Evolutionary conservation across 2,888 invertebrate genomes (phyloP).

Genomic region (Phragmatobia fuliginosa): DNA sequence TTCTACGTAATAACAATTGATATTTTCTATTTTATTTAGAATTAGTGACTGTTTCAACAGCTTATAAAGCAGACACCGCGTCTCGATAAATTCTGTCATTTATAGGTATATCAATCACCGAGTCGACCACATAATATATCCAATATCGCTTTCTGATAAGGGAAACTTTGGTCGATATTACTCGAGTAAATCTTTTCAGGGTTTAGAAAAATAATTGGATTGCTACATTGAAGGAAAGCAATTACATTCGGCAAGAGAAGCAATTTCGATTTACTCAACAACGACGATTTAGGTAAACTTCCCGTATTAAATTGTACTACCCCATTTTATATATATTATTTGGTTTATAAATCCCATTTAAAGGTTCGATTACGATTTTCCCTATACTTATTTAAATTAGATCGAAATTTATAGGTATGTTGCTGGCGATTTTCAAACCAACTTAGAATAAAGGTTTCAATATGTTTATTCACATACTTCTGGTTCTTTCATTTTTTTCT

Average conservation of each 20-base stretch:
- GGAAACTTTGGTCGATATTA: conserved; percentile 69
- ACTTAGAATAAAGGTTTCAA: conserved; percentile 43
- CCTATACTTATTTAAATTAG: conserved; percentile 69
- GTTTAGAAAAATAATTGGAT: conserved; percentile 84
- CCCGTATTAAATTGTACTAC: conserved; percentile 69
- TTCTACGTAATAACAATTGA: conserved; percentile 25
- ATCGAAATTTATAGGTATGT: conserved; percentile 56
- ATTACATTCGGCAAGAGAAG: conserved; percentile 78
- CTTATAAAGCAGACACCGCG: background rate
- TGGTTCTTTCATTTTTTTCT: conserved; percentile 21
- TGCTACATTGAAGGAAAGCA: conserved; percentile 79
- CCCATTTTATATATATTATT: conserved; percentile 66
- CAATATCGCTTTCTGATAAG: conserved; percentile 79
- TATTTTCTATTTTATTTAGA: conserved; percentile 16
- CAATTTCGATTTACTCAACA: conserved; percentile 77
- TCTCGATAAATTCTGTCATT: conserved; percentile 19
- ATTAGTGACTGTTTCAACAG: background rate
- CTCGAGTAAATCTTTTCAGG: conserved; percentile 76
- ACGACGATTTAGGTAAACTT: conserved; percentile 76
- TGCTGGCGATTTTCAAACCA: conserved; percentile 47
- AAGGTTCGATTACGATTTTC: conserved; percentile 69
- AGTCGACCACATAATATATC: conserved; percentile 56
- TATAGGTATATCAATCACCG: conserved; percentile 41
- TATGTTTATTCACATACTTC: conserved; percentile 24
- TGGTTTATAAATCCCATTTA: conserved; percentile 70